Conservation (phyloP, 2,797 vertebrate species). For the Etheostoma perlongum region DNA sequence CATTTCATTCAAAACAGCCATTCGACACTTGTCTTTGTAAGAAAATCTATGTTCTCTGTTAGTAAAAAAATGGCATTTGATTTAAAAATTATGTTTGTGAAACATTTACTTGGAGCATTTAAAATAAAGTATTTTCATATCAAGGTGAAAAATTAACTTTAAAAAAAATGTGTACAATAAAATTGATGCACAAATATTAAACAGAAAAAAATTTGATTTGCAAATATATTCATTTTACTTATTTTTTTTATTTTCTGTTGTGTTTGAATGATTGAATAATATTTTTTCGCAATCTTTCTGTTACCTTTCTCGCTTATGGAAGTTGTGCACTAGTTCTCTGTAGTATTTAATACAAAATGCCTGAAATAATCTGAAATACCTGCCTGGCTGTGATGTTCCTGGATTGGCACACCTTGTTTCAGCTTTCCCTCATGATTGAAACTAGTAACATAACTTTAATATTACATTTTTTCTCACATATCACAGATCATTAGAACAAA, state of each 20-base stretch:
- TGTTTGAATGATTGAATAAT: background rate
- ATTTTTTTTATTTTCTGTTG: too few species aligned
- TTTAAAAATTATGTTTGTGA: background rate
- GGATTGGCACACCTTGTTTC: background rate
- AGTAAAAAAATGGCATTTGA: background rate
- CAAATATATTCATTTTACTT: background rate
- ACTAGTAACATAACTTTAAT: background rate
- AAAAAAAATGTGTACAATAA: background rate
- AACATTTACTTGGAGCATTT: too few species aligned
- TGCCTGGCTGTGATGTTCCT: background rate
- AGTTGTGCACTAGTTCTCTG: background rate
- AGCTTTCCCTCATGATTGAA: background rate
- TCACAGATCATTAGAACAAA: background rate
- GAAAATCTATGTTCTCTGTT: background rate
- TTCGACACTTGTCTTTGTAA: too few species aligned
- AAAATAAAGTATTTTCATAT: too few species aligned
- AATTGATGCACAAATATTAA: background rate
- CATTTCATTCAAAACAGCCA: background rate
- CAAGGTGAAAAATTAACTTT: background rate
- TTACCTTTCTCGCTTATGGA: background rate
- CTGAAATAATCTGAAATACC: background rate
- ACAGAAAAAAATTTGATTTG: background rate
- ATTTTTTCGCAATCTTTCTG: background rate
- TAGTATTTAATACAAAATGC: background rate
- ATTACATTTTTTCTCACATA: background rate